phyloP scores from a whole-genome alignment of 1,140 invertebrate species.

The Diachasma alloeum region DNA sequence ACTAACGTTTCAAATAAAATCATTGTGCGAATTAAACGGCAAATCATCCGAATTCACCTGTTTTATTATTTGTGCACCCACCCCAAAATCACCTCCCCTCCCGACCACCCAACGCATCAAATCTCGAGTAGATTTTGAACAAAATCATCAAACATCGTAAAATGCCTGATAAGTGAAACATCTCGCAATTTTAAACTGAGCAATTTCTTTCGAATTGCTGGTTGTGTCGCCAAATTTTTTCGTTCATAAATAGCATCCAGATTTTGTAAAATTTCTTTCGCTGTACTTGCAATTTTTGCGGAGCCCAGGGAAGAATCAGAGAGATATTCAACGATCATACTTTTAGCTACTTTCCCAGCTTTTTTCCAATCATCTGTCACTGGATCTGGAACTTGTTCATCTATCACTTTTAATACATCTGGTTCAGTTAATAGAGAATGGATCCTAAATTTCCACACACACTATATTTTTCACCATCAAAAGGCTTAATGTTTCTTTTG shows the following conservation, averaged over 20 bases:
- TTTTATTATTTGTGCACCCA: no score
- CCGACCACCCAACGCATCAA: no score
- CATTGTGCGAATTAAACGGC: no score
- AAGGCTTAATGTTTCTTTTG: conserved; percentile 44
- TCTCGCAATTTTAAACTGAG: conserved; percentile 53
- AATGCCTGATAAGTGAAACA: conserved; percentile 47
- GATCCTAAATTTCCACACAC: conserved; percentile 46
- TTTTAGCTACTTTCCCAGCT: no score
- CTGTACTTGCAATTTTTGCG: conserved; percentile 41
- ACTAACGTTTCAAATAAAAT: no score
- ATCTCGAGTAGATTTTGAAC: no score
- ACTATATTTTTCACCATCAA: conserved; percentile 45
- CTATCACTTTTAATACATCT: conserved; percentile 20
- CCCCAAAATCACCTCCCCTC: no score
- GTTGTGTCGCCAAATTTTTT: no score
- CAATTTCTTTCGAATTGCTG: conserved; percentile 52
- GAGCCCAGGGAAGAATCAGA: conserved; percentile 51
- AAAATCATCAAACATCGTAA: conserved; percentile 49
- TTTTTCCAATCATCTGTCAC: conserved; percentile 43
- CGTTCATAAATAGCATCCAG: conserved; percentile 55
- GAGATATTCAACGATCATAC: conserved; percentile 51
- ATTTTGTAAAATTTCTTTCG: conserved; percentile 49
- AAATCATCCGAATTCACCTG: no score
- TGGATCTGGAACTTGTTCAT: conserved; percentile 14
- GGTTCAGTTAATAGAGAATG: no score